These are phyloP conservation scores for Sparidentex hasta DNA, from an alignment of 2,797 vertebrate species.

Conservation along the genomic window DNA sequence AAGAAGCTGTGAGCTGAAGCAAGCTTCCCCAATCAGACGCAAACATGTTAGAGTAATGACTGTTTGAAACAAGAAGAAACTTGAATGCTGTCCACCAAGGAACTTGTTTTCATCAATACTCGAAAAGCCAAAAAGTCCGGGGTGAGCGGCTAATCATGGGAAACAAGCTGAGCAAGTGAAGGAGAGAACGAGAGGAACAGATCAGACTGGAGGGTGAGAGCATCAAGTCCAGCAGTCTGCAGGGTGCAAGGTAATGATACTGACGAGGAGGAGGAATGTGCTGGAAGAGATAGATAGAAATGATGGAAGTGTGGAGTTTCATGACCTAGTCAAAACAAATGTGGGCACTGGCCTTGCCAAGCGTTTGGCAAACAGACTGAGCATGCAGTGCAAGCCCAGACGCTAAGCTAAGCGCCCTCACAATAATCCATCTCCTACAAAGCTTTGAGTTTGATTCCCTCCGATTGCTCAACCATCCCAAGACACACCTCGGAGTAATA, in stretches of 20 bases:
- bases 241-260: conserved; percentile 65
- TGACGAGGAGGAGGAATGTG: conserved; percentile 63
- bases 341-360: conserved; percentile 64
- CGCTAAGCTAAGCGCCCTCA: conserved; percentile 58
- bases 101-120: conserved; percentile 64
- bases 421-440: conserved; percentile 68
- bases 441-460: conserved; percentile 42
- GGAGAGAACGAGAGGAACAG: background rate
- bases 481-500: conserved; percentile 60
- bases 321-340: conserved; percentile 76
- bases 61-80: conserved; percentile 47
- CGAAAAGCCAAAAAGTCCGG: conserved; percentile 42
- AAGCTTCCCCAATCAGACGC: conserved; percentile 48
- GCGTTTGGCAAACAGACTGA: conserved; percentile 53
- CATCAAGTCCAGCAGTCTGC: conserved; percentile 43
- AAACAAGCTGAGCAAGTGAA: conserved; percentile 42
- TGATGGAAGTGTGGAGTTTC: conserved; percentile 70
- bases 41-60: conserved; percentile 55
- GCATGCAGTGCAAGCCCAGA: conserved; percentile 62
- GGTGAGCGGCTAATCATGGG: conserved; percentile 54
- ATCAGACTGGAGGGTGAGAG: conserved; percentile 33
- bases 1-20: conserved; percentile 43
- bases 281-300: conserved; percentile 35
- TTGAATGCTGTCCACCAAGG: conserved; percentile 42
- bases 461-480: conserved; percentile 59